Evolutionary conservation across 2,888 invertebrate species (phyloP).

Genomic region (Machimus rusticus): DNA sequence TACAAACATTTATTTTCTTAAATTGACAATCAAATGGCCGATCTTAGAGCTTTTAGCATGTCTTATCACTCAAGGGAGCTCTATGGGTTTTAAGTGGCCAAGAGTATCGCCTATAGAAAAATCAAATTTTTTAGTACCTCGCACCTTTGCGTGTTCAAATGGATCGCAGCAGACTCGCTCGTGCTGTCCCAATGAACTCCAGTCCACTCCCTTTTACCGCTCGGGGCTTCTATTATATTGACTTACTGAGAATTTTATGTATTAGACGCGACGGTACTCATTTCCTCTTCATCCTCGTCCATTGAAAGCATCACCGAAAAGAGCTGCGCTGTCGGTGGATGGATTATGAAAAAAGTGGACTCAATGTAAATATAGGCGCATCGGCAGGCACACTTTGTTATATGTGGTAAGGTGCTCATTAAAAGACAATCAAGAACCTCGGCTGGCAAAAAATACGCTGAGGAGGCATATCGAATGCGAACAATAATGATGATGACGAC

Average conservation of each 20-base stretch:
- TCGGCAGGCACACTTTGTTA: slow-evolving; percentile 37
- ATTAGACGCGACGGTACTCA: slow-evolving; percentile 2
- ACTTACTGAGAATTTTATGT: neutral
- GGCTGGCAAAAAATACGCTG: slow-evolving; percentile 1
- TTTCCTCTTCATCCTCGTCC: slow-evolving; percentile 3
- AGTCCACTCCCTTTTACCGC: neutral
- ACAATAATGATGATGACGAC: slow-evolving; percentile 40
- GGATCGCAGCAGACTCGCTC: neutral
- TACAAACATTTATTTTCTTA: neutral
- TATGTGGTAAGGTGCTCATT: slow-evolving; percentile 23
- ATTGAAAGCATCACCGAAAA: neutral
- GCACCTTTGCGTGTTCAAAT: neutral
- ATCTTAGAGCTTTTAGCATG: neutral
- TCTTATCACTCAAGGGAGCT: neutral
- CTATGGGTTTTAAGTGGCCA: neutral
- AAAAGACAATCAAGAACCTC: slow-evolving; percentile 46
- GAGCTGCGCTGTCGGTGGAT: neutral
- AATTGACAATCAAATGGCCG: neutral
- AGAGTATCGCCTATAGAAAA: neutral
- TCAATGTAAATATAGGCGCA: slow-evolving; percentile 37
- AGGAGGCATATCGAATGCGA: slow-evolving; percentile 40
- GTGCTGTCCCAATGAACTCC: neutral
- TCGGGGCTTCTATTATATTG: neutral
- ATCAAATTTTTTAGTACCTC: neutral
- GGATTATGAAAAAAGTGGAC: neutral